These are phyloP conservation scores for Caenorhabditis latens DNA, from an alignment of 1,140 invertebrate genomes.

Conservation along the genomic window DNA sequence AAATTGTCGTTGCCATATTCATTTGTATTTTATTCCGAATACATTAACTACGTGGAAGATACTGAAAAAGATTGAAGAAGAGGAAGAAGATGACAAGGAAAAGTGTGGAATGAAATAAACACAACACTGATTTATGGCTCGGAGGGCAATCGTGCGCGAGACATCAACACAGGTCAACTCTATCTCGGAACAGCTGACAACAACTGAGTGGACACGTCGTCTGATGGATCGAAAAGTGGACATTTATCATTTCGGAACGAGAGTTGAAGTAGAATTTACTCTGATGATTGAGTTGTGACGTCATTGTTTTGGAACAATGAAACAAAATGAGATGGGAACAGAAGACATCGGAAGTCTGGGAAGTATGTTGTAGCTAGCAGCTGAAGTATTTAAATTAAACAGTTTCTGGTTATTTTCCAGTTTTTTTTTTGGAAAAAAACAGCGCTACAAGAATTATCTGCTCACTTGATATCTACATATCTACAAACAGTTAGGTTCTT, in stretches of 20 bases:
- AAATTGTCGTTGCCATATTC: no score
- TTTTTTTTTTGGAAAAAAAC: no score
- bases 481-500: no score
- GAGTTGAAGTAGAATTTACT: neutral
- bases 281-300: neutral
- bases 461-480: no score
- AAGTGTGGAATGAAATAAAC: slow-evolving; percentile 42
- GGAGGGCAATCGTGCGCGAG: neutral
- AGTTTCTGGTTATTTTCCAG: no score
- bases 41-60: neutral
- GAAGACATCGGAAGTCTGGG: no score
- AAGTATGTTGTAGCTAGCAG: no score
- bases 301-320: slow-evolving; percentile 1
- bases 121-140: slow-evolving; percentile 41
- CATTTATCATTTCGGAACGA: slow-evolving; percentile 18
- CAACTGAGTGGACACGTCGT: neutral
- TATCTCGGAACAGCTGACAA: slow-evolving; percentile 15
- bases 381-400: no score
- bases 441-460: no score
- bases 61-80: neutral
- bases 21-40: neutral
- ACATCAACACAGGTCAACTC: slow-evolving; percentile 12
- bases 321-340: no score
- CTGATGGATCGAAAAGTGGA: neutral
- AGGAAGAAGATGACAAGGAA: neutral